Conservation (phyloP, 2,797 vertebrate genomes). For the Allobates femoralis region DNA sequence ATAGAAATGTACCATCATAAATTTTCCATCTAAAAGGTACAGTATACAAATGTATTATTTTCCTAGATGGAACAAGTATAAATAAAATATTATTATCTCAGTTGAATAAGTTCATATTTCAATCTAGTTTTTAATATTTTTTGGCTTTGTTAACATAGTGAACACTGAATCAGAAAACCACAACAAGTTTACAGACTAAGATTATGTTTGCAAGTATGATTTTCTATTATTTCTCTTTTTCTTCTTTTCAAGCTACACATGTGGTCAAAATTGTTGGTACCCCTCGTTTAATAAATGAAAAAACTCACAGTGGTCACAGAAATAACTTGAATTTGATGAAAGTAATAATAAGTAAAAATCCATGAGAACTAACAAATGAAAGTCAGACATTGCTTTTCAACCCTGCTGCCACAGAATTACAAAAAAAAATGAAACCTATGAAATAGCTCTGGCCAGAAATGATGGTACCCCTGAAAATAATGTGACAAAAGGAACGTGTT, state of each 20-base stretch:
- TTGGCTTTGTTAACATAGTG: not conserved
- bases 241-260: not conserved
- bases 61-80: not conserved
- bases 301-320: no score
- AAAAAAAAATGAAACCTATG: not conserved
- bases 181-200: not conserved
- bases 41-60: conserved; percentile 1
- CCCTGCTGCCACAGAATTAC: not conserved
- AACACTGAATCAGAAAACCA: not conserved
- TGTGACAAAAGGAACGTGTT: no score
- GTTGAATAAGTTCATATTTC: not conserved
- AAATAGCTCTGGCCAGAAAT: not conserved
- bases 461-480: no score
- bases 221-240: not conserved
- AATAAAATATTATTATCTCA: not conserved
- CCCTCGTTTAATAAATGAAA: no score
- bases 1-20: not conserved
- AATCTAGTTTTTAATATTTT: not conserved
- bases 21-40: not conserved
- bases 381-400: no score
- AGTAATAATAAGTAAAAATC: no score
- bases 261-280: no score
- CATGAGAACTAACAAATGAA: no score
- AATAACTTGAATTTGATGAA: no score
- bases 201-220: not conserved